phyloP scores from a whole-genome alignment of 2,113 vertebrate species.

The Gobiocypris rarus region DNA sequence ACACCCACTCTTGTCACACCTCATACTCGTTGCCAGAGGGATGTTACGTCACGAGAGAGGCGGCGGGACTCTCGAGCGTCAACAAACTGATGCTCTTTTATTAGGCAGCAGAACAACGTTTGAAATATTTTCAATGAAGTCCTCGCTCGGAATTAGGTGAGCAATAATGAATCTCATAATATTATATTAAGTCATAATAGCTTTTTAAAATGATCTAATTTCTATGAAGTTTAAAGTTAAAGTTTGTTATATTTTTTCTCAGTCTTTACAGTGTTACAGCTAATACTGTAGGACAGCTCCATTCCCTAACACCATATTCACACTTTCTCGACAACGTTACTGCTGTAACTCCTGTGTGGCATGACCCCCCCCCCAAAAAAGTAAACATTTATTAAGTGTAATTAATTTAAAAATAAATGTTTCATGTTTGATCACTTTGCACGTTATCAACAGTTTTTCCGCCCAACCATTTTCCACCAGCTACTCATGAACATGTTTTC shows the following conservation, averaged over 20 bases:
- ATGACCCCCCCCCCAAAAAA: no score
- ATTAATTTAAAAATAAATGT: neutral
- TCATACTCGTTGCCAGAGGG: neutral
- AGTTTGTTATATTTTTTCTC: neutral
- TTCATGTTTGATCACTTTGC: neutral
- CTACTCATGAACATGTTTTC: neutral
- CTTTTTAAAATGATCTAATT: neutral
- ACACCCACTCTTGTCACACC: no score
- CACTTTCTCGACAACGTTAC: neutral
- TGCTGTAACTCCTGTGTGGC: neutral
- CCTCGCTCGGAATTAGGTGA: neutral
- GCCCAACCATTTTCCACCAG: neutral
- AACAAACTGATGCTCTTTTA: slow-evolving; percentile 20
- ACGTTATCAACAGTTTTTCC: neutral
- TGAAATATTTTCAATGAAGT: neutral
- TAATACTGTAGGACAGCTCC: neutral
- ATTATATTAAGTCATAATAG: neutral
- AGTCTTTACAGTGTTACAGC: neutral
- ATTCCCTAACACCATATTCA: neutral
- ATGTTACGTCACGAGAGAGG: neutral
- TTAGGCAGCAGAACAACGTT: neutral
- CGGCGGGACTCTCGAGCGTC: neutral
- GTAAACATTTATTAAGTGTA: neutral
- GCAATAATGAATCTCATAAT: neutral
- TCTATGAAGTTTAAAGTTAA: neutral